Evolutionary conservation across 1,140 invertebrate species (phyloP).

Genomic region (Lepidurus couesii): DNA sequence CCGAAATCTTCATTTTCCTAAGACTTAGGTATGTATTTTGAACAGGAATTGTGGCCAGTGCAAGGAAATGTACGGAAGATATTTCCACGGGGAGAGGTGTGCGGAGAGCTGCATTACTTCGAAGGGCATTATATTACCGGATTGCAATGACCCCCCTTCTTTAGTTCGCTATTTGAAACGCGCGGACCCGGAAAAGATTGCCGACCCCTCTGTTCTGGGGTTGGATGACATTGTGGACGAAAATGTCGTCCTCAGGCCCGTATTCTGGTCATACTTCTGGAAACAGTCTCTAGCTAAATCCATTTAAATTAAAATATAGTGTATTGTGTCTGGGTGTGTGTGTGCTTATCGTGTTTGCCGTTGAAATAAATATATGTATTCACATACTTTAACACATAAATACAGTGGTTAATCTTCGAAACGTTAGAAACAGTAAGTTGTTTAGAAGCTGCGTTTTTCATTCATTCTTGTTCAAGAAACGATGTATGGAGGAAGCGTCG

Average conservation of each 20-base stretch:
- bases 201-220: neutral
- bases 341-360: neutral
- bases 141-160: slow-evolving; percentile 47
- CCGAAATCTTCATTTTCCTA: too few species aligned
- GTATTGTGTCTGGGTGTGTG: neutral
- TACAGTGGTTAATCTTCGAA: neutral
- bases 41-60: slow-evolving; percentile 49
- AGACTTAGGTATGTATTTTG: neutral
- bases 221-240: neutral
- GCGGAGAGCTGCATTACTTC: slow-evolving; percentile 45
- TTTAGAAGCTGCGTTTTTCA: slow-evolving; percentile 31
- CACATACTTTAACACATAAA: slow-evolving; percentile 23
- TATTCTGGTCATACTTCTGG: slow-evolving; percentile 7
- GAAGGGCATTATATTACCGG: slow-evolving; percentile 40
- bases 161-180: slow-evolving; percentile 43
- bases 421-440: neutral
- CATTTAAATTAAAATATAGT: neutral
- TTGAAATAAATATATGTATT: neutral
- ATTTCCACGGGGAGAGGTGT: slow-evolving; percentile 48
- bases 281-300: neutral
- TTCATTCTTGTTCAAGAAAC: slow-evolving; percentile 63
- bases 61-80: slow-evolving; percentile 49
- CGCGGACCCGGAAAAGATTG: neutral
- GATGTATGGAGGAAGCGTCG: slow-evolving; percentile 68
- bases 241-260: neutral